phyloP scores from a whole-genome alignment of 2,113 vertebrate genomes.

The Strigops habroptila region DNA sequence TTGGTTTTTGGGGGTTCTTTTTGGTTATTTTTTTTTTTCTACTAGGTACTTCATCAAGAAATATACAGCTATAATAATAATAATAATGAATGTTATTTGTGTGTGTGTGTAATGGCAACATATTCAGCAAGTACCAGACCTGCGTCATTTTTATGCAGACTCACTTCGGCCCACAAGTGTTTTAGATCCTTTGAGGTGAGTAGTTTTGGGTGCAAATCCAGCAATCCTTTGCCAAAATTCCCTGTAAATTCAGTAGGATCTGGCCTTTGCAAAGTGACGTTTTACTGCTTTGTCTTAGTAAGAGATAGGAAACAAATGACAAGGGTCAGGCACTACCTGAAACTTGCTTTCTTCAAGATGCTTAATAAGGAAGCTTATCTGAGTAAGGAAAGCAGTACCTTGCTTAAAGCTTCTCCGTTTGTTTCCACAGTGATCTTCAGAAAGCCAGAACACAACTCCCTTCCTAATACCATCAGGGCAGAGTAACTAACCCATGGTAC shows the following conservation, averaged over 20 bases:
- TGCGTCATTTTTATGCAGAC: neutral
- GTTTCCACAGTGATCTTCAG: neutral
- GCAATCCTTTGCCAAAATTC: neutral
- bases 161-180: rapidly evolving
- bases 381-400: neutral
- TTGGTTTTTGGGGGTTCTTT: too few relatives aligned
- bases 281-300: neutral
- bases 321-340: neutral
- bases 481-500: neutral
- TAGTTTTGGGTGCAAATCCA: neutral
- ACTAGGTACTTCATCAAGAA: neutral
- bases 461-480: neutral
- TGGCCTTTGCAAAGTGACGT: neutral
- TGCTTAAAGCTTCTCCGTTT: neutral
- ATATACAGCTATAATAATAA: neutral
- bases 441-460: neutral
- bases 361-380: neutral
- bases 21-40: neutral
- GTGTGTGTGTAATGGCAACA: neutral
- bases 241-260: neutral
- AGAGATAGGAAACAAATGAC: neutral
- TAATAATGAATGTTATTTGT: neutral
- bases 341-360: neutral
- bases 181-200: neutral
- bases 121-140: neutral